phyloP scores from a whole-genome alignment of 2,888 invertebrate genomes.

The Hydroisotoma schaefferi region DNA sequence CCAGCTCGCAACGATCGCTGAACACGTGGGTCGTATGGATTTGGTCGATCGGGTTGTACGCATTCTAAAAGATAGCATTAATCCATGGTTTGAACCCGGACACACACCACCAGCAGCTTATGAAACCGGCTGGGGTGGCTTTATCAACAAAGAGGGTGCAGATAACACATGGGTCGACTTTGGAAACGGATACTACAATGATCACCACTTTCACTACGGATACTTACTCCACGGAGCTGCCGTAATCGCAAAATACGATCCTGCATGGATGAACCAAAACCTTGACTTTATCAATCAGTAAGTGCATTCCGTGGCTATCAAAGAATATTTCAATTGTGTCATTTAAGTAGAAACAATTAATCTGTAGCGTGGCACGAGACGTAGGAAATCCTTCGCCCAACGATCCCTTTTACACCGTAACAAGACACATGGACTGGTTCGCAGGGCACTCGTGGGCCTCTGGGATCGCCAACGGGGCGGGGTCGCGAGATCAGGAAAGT shows the following conservation, averaged over 20 bases:
- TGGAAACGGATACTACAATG: conserved; percentile 42
- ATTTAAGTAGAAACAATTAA: background rate
- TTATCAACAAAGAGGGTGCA: conserved; percentile 37
- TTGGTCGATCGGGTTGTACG: conserved; percentile 25
- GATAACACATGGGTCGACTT: conserved; percentile 43
- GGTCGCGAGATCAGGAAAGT: conserved; percentile 38
- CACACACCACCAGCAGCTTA: conserved; percentile 25
- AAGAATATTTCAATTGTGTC: background rate
- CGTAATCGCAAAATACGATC: conserved; percentile 37
- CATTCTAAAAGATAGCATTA: conserved; percentile 25
- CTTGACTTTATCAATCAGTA: conserved; percentile 36
- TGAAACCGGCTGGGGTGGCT: conserved; percentile 40
- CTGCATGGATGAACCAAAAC: conserved; percentile 34
- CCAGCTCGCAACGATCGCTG: conserved; percentile 32
- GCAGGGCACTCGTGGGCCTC: conserved; percentile 44
- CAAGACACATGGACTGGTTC: conserved; percentile 42
- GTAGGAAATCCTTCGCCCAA: conserved; percentile 41
- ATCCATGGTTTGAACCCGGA: conserved; percentile 23
- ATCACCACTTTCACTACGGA: conserved; percentile 37
- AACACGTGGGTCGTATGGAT: conserved; percentile 28
- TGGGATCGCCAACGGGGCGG: conserved; percentile 42
- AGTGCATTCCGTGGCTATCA: background rate
- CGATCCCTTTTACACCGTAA: conserved; percentile 41
- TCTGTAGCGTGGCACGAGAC: conserved; percentile 34
- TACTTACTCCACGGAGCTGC: conserved; percentile 34